Evolutionary conservation across 2,888 invertebrate genomes (phyloP), one percentile per base, ranked within the genome.

Genomic region (Tupiocoris notatus): DNA sequence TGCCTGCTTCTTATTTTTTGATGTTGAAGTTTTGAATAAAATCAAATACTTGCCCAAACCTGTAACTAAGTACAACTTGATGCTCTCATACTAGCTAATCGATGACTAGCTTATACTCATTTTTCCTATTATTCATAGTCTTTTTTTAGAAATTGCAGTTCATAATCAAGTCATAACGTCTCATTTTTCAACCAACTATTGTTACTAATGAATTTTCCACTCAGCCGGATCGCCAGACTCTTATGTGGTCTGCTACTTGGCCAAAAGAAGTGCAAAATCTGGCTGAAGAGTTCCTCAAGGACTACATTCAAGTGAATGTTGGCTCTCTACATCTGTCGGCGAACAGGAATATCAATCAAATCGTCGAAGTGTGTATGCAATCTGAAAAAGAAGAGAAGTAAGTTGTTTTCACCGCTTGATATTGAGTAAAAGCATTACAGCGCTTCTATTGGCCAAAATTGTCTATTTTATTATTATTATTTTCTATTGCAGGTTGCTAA

Each of bases 161-260:
- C n/a, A n/a, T n/a, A n/a, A n/a, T n/a, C n/a, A n/a, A n/a, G n/a
- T n/a, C n/a, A n/a, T n/a, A n/a, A 22, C n/a, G n/a, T n/a, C n/a
- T n/a, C n/a, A n/a, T n/a, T n/a, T n/a, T n/a, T n/a, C n/a, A n/a
- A n/a, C n/a, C n/a, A n/a, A n/a, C 2, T 73, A 7, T 76, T 1
- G 17, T 57, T 16, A 18, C 21, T 25, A 59, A 59, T n/a, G n/a
- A n/a, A 59, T 59, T 59, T 59, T 59, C 7, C 17, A 7, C 21
- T 18, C 39, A 86, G 86, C 96, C 96, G 17, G 96, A 97, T 83
- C 87, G 98, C 82, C 98, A 98, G 85, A 96, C 95, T 16, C 87
- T 98, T 63, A 98, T 98, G 98, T 98, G 96, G 95, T 96, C 96
- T 79, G 98, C 98, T 0, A 98, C 98, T 12, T 98, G 98, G 98